Base-by-base conservation (phyloP, 2,888 invertebrate species). In the Sphecodes monilicornis region DNA sequence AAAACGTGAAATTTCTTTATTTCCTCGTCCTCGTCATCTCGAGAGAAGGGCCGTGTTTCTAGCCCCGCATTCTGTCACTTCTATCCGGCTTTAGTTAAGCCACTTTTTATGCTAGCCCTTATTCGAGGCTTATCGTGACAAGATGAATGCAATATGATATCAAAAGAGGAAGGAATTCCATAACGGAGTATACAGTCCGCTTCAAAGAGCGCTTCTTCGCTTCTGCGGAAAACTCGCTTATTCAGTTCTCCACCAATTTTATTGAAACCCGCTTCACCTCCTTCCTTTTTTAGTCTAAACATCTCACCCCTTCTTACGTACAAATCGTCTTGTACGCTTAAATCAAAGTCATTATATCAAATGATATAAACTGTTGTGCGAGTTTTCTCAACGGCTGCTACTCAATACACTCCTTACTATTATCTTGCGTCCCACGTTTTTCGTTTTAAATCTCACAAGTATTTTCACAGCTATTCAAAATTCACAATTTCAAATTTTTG, bases 71-170 rank as follows among this genome's bases (percentile, higher is more conserved):
- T 86, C 82, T 87, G 89, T 88, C 89, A 88, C 88, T 89, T 88
- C 81, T 84, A 89, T 89, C 89, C 89, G 85, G 89, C 87, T 89
- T 89, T 89, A 71, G 85, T 81, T 88, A 85, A 89, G 84, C 84
- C 86, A 89, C 84, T 88, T 89, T 89, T 88, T 88, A 89, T 87
- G 77, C 83, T 75, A 39, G 73, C 81, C 83, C 82, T 88, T 89
- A 88, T 85, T 88, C 85, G 66, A 77, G 85, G 87, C 87, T 89
- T 89, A 89, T 79, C 82, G 80, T 83, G 89, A 89, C 87, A 84
- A 82, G 84, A 89, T 89, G 87, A 89, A 89, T 78, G 86, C 81
- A 87, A 88, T 89, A 88, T 89, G 79, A 89, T 85, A 89, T 87
- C 84, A 82, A 79, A 78, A 84, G 78, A 80, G 69, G 83, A 84